Base-by-base conservation (phyloP, 2,888 invertebrate genomes). In the Steinernema carpocapsae region DNA sequence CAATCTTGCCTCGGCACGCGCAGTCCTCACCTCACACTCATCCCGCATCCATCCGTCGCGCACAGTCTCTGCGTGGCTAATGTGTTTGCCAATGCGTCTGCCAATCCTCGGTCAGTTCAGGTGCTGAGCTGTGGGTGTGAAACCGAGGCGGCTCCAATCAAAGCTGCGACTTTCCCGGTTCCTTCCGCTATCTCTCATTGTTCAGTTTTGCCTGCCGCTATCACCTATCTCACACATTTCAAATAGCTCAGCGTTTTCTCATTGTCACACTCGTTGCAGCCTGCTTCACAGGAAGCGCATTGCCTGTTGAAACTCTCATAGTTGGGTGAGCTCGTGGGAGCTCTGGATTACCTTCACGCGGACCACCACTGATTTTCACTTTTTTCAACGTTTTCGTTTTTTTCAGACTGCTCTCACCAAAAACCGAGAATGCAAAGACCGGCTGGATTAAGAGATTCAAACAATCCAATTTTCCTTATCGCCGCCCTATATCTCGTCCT, bases 381-480 rank as follows among this genome's bases (percentile, higher is more conserved):
- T 64, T 37, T 10, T 48, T 6, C 48, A 48, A 22, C 19, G 24
- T 19, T 52, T 12, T 22, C 12, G 52, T 22, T 37, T 48, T 48
- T 48, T 48, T 48, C 48, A 48, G 48, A 48, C 2, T n/a, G n/a
- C n/a, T n/a, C n/a, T n/a, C n/a, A n/a, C 17, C 48, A 48, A 48
- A 17, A 48, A 48, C 17, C 4, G 29, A 32, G 17, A 64, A 64
- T 64, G 64, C 64, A 2, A 17, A 14, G 26, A 29, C 32, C 29
- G 29, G 32, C 17, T 32, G 64, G 64, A 64, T 37, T 64, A 64
- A 64, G 24, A 4, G 17, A 17, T 32, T 37, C 64, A 32, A 64
- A 32, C 32, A 64, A 32, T 64, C 64, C 37, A 64, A 64, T 64
- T 64, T 64, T 64, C 64, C 19, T 64, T 64, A 64, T 64, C 64